A percentile compares a stretch with the other conserved stretches of the same genome.
These are phyloP conservation scores for Cyclina sinensis DNA, from an alignment of 1,140 invertebrate genomes.

Conservation along the genomic window DNA sequence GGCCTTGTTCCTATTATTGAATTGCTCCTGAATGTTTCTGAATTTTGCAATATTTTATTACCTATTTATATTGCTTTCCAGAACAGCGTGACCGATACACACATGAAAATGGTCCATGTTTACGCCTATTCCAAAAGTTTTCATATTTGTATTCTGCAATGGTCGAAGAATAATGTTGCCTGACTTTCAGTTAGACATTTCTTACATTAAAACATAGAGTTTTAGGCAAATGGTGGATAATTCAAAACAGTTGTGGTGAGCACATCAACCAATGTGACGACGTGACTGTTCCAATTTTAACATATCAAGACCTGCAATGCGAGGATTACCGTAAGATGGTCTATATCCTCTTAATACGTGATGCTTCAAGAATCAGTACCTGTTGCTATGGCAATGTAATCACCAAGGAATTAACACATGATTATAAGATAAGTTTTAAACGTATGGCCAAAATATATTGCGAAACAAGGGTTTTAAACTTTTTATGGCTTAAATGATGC, in stretches of 20 bases:
- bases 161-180: not conserved
- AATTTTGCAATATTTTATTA: no score
- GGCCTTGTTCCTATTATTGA: no score
- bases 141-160: not conserved
- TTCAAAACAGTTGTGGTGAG: not conserved
- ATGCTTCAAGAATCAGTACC: not conserved
- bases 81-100: not conserved
- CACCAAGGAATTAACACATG: no score
- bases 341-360: not conserved
- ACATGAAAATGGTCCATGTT: not conserved
- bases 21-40: no score
- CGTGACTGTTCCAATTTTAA: not conserved
- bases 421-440: no score
- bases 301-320: not conserved
- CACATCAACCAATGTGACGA: not conserved
- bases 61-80: not conserved
- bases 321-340: not conserved
- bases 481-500: no score
- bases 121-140: not conserved
- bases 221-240: slow-evolving; percentile 4
- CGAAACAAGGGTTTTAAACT: no score
- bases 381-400: not conserved
- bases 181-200: not conserved
- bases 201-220: not conserved
- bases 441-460: no score